A percentile compares a stretch with the other conserved stretches of the same genome.
Conservation (phyloP, 2,888 invertebrate species). For the Troilus luridus region DNA sequence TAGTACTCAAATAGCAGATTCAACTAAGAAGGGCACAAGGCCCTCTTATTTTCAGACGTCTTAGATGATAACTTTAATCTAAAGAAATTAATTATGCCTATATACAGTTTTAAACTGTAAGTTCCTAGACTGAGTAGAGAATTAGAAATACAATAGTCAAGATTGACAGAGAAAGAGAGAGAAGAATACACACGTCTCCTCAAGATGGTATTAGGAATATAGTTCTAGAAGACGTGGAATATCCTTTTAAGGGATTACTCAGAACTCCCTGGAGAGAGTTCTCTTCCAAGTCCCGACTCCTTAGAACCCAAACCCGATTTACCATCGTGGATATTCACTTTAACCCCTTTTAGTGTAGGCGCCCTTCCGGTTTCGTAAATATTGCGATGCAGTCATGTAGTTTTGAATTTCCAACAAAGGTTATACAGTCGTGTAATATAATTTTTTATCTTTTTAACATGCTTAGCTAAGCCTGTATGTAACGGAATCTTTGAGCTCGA, state of each 20-base stretch:
- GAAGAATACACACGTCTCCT: neutral
- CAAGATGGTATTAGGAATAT: neutral
- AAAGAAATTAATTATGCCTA: neutral
- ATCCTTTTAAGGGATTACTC: neutral
- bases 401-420: neutral
- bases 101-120: neutral
- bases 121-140: neutral
- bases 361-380: neutral
- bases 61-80: too few species aligned
- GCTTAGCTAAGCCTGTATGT: too few species aligned
- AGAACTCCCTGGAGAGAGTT: neutral
- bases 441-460: too few species aligned
- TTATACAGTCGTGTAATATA: too few species aligned
- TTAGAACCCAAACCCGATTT: neutral
- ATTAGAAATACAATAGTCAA: neutral
- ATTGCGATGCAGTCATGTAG: neutral
- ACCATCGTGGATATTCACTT: neutral
- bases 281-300: too few species aligned
- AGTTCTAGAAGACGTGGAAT: neutral
- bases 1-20: too few species aligned
- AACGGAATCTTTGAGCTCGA: too few species aligned
- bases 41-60: too few species aligned
- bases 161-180: neutral
- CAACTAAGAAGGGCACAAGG: too few species aligned
- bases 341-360: neutral